phyloP scores from a whole-genome alignment of 1,140 invertebrate genomes.

The Pachyrhynchus sulphureomaculatus region DNA sequence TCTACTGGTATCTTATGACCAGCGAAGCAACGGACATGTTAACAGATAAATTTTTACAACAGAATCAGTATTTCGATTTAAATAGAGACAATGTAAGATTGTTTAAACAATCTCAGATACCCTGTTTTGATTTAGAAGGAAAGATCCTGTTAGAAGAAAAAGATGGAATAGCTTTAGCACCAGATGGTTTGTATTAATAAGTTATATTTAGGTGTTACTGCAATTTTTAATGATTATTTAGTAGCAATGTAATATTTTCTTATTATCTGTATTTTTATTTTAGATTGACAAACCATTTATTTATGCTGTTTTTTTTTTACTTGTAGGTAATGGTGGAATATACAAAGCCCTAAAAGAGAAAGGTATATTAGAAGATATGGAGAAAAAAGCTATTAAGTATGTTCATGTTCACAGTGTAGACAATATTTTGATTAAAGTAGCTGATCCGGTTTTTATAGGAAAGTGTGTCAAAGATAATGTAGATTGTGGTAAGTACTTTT shows the following conservation, averaged over 20 bases:
- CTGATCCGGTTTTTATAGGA: conserved; percentile 95
- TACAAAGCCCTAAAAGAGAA: conserved; percentile 79
- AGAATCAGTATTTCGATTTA: conserved; percentile 86
- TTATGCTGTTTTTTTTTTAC: no score
- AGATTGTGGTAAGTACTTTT: conserved; percentile 63
- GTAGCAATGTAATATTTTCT: no score
- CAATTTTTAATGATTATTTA: no score
- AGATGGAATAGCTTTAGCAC: conserved; percentile 79
- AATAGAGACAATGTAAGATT: conserved; percentile 78
- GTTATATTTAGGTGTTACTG: no score
- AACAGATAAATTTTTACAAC: conserved; percentile 80
- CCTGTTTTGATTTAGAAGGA: conserved; percentile 93
- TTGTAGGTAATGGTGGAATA: conserved; percentile 82
- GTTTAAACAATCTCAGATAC: conserved; percentile 92
- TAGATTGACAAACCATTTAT: no score
- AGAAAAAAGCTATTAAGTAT: conserved; percentile 78
- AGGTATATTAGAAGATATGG: conserved; percentile 83
- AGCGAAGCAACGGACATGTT: conserved; percentile 89
- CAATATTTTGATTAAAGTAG: conserved; percentile 97
- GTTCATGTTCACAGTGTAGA: conserved; percentile 98
- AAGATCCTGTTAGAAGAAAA: conserved; percentile 87
- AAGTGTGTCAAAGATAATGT: conserved; percentile 86
- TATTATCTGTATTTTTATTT: no score
- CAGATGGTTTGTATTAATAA: conserved; percentile 76
- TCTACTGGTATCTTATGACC: conserved; percentile 97